phyloP scores from a whole-genome alignment of 2,113 vertebrate species.

The Haemorhous mexicanus region DNA sequence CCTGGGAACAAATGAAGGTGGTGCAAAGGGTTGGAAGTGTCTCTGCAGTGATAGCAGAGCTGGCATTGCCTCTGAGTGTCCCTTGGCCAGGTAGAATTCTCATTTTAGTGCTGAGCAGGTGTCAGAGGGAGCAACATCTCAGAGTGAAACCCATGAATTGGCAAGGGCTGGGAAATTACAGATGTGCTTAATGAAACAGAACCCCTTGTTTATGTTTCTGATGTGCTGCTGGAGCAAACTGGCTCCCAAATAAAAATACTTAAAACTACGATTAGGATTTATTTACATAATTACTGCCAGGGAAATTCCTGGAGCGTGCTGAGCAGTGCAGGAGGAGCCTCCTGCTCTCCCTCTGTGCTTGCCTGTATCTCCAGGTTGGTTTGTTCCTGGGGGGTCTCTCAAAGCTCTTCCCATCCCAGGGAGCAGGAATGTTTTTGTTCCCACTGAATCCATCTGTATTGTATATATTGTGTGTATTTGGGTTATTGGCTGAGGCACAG shows the following conservation, averaged over 20 bases:
- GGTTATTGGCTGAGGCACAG: background rate
- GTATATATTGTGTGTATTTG: background rate
- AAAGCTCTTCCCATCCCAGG: background rate
- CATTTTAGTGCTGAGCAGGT: background rate
- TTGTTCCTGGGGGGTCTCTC: background rate
- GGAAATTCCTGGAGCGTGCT: background rate
- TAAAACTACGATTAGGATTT: constrained; percentile 48
- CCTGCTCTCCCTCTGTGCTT: background rate
- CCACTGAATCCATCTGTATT: background rate
- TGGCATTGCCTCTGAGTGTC: background rate
- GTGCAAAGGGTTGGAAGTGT: background rate
- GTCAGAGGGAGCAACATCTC: background rate
- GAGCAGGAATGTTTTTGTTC: background rate
- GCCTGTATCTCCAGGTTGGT: background rate
- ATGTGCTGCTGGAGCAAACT: constrained; percentile 25
- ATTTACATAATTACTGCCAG: constrained; percentile 50
- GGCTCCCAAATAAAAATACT: constrained; percentile 63
- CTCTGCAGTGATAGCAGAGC: background rate
- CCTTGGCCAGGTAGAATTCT: background rate
- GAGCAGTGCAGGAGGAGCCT: background rate
- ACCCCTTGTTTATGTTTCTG: constrained; percentile 25
- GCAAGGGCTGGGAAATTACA: constrained; percentile 34
- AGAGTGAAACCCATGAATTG: background rate
- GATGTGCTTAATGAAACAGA: constrained; percentile 33
- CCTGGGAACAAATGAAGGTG: background rate